Evolutionary conservation across 2,797 vertebrate genomes (phyloP), one percentile per base, ranked within the genome.

Genomic region (Meriones psammophilus): DNA sequence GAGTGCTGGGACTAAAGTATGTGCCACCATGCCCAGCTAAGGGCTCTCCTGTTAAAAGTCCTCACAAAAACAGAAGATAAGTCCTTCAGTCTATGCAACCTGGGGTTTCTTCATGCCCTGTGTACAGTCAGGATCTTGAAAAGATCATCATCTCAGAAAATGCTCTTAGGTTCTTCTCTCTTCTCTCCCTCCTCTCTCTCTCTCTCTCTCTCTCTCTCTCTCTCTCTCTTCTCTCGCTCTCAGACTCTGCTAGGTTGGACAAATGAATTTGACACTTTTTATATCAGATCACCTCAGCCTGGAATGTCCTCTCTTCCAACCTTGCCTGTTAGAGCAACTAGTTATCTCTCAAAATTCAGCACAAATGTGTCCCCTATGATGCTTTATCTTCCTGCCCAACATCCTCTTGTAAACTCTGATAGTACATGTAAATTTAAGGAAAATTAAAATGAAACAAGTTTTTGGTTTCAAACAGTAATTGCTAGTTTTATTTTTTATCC

Each of bases 401-500:
- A 92, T 24, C 89, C 80, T 91, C 39, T 84, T 89, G 64, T 28
- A 76, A 36, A 39, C 5, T 87, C 62, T 76, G 42, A 36, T 12
- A 66, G n/a, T 18, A 33, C 28, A 20, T 33, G 28, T 46, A 46
- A 66, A 81, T 94, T 96, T 92, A 92, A 92, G 68, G 87, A 96
- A 83, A 96, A 90, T 94, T 85, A 73, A 2, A 46, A 73, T 95
- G 56, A 13, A 91, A 84, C 88, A 68, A 73, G 94, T 91, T 94
- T 94, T 94, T 88, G 83, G 6, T 20, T 81, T 33, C 79, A 50
- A 95, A 71, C 6, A 79, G 13, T 83, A 91, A 86, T 94, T 92
- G 81, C 60, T 94, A 39, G 36, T 95, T 97, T 90, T 83, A 88
- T 76, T 88, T 88, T 91, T 94, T 87, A 87, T 50, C 28, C 42